These are phyloP conservation scores for Phenganax stokvisi DNA, from an alignment of 92 coral and sea anemone species.

Conservation along the genomic window DNA sequence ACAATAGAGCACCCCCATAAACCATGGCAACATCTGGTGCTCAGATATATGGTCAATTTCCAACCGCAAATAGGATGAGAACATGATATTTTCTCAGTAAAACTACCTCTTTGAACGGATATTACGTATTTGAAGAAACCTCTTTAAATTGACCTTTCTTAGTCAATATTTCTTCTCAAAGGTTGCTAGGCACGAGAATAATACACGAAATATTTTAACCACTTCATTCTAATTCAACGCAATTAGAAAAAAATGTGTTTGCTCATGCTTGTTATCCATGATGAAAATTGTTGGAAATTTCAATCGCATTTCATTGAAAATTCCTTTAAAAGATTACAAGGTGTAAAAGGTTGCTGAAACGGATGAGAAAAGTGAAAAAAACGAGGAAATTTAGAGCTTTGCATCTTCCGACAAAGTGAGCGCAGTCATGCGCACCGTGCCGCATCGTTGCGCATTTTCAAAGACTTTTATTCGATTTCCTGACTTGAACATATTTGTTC, in stretches of 20 bases:
- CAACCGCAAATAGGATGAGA: background rate
- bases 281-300: background rate
- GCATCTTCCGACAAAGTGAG: slow-evolving; percentile 10
- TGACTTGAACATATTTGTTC: background rate
- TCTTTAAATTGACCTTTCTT: slow-evolving; percentile 9
- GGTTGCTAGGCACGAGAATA: slow-evolving; percentile 20
- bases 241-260: slow-evolving; percentile 32
- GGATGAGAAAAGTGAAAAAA: background rate
- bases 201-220: slow-evolving; percentile 18
- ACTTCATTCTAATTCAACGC: slow-evolving; percentile 1
- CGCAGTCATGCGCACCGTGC: slow-evolving; percentile 25
- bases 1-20: background rate
- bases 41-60: background rate
- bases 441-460: slow-evolving; percentile 22
- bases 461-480: slow-evolving; percentile 19
- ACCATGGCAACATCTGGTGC: background rate
- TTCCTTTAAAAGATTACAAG: background rate
- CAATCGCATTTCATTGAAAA: background rate
- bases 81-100: background rate
- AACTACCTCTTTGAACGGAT: background rate
- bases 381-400: background rate
- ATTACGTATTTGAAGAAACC: slow-evolving; percentile 11
- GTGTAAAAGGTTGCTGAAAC: background rate
- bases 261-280: background rate
- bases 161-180: slow-evolving; percentile 10